Percentiles rank a stretch among this genome's conserved stretches.
Conservation (phyloP, 2,888 invertebrate genomes). For the Tethea ocularis region DNA sequence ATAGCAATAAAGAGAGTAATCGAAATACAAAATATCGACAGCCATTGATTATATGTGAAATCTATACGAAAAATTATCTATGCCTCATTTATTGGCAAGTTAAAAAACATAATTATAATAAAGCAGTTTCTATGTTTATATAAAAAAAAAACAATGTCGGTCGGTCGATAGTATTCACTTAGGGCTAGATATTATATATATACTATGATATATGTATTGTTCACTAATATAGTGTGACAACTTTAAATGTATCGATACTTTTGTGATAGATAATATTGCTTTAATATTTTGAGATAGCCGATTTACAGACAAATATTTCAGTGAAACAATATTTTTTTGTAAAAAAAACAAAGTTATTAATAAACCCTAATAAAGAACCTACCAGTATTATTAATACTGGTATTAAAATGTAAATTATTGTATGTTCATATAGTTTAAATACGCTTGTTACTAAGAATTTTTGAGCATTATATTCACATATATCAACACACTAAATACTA, state of each 20-base stretch:
- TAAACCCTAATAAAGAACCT: no score
- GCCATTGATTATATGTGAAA: neutral
- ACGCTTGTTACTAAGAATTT: no score
- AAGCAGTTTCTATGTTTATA: slow-evolving; percentile 34
- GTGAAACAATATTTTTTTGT: no score
- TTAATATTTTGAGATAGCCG: no score
- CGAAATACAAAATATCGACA: neutral
- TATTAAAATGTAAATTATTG: no score
- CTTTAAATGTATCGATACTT: slow-evolving; percentile 37
- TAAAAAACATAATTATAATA: slow-evolving; percentile 31
- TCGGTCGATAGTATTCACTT: slow-evolving; percentile 68
- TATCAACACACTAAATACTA: no score
- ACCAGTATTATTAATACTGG: no score
- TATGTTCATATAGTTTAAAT: no score
- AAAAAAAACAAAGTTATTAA: no score
- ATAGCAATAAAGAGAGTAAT: neutral
- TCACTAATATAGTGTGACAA: slow-evolving; percentile 63
- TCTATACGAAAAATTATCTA: slow-evolving; percentile 40
- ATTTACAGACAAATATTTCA: no score
- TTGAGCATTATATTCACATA: no score
- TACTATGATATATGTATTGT: slow-evolving; percentile 54
- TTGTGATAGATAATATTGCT: no score
- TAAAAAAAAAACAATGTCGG: slow-evolving; percentile 56
- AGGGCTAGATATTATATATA: slow-evolving; percentile 63
- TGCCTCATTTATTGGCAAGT: slow-evolving; percentile 65